Evolutionary conservation across 2,797 vertebrate genomes (phyloP), one percentile per base, ranked within the genome.

Genomic region (Anabacerthia variegaticeps): DNA sequence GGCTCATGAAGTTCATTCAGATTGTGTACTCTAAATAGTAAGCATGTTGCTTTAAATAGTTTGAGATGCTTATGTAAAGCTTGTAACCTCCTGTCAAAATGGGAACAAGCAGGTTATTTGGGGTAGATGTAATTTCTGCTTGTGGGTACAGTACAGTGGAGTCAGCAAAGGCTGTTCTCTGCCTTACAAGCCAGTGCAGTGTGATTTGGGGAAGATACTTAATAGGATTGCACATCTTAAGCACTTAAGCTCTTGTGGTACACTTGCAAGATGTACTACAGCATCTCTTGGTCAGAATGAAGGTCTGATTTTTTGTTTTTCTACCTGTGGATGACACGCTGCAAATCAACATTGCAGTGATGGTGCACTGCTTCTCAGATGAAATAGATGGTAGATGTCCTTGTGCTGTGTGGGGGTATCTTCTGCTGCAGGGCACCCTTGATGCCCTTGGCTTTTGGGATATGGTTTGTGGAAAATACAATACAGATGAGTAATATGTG

Each of bases 41-140:
- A 71, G 56, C 49, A 28, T 49, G 82, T 74, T 89, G 54, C 89
- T 95, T 91, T 83, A 93, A 95, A 96, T 96, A 92, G 78, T 46
- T 61, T 61, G 78, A 91, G 74, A 58, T 89, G 81, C 86, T 93
- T 96, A 93, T 87, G 55, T 87, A 79, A 94, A 93, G 78, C 75
- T 89, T 61, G 43, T 6, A 89, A 68, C 37, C 68, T 74, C 26
- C 36, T 77, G 72, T 76, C 58, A 83, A 51, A 91, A 77, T 41
- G 76, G 91, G 85, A 93, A 36, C 86, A 90, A 82, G 71, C 65
- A 73, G 63, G 46, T 93, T 89, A 83, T 91, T 92, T 93, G 46
- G 82, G 87, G 72, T 82, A 49, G 84, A 8, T 63, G 37, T 32
- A 17, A 39, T 82, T 93, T 79, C 32, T 85, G 37, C 67, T 67